Evolutionary conservation across 2,888 invertebrate species (phyloP).

Genomic region (Cephus spinipes): DNA sequence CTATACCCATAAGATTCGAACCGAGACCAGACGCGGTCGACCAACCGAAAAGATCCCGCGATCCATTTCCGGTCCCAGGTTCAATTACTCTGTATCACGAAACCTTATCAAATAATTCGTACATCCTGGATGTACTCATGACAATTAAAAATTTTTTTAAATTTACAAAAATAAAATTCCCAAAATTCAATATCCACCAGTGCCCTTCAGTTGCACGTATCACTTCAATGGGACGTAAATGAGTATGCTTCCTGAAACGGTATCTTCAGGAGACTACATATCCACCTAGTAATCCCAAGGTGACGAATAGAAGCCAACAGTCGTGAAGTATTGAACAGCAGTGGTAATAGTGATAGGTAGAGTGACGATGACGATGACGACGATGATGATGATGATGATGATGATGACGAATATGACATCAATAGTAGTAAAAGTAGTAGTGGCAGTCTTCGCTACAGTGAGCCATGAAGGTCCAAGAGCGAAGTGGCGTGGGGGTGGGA

Average conservation of each 20-base stretch:
- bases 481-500: neutral
- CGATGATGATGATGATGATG: neutral
- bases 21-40: neutral
- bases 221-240: conserved; percentile 35
- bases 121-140: neutral
- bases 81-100: neutral
- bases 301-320: neutral
- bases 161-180: neutral
- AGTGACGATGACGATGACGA: neutral
- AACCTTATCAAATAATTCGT: neutral
- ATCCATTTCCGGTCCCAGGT: neutral
- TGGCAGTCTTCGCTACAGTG: neutral
- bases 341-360: neutral
- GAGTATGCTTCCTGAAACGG: conserved; percentile 12
- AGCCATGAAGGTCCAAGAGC: neutral
- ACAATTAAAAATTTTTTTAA: neutral
- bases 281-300: neutral
- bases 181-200: neutral
- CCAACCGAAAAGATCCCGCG: neutral
- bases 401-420: neutral
- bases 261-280: neutral
- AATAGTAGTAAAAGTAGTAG: neutral
- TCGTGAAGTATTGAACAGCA: neutral
- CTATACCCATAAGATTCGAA: neutral
- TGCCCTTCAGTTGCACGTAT: neutral